Percentiles rank a stretch among this genome's conserved stretches.
Conservation (phyloP, 2,113 vertebrate genomes). For the Ceyx margarethae region DNA sequence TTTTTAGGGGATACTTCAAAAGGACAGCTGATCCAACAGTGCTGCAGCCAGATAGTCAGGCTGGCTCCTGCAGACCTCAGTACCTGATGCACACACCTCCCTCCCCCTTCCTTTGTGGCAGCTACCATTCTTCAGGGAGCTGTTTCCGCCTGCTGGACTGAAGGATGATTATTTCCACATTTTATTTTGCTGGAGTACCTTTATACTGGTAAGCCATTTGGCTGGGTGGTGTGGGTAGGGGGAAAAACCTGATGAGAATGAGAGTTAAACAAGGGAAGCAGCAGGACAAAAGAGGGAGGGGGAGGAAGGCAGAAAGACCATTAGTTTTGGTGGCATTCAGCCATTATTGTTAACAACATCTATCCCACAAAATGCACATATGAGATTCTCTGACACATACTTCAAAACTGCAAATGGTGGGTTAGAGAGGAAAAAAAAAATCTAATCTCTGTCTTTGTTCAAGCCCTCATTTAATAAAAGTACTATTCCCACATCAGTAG, state of each 20-base stretch:
- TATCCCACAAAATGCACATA: background rate
- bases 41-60: background rate
- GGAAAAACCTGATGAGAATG: background rate
- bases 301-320: background rate
- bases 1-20: background rate
- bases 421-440: background rate
- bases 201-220: background rate
- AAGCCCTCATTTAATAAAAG: background rate
- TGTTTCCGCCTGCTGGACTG: background rate
- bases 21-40: background rate
- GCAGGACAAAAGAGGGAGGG: constrained; percentile 10
- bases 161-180: background rate
- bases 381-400: background rate
- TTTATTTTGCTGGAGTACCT: background rate
- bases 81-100: fast-evolving
- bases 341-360: constrained; percentile 8
- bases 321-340: background rate
- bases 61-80: fast-evolving
- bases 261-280: background rate
- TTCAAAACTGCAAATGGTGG: background rate
- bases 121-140: background rate
- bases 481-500: background rate
- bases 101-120: background rate
- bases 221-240: background rate
- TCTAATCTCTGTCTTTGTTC: background rate